A percentile compares a stretch with the other conserved stretches of the same genome.
phyloP scores from a whole-genome alignment of 2,113 vertebrate genomes.

The Clarias magur region DNA sequence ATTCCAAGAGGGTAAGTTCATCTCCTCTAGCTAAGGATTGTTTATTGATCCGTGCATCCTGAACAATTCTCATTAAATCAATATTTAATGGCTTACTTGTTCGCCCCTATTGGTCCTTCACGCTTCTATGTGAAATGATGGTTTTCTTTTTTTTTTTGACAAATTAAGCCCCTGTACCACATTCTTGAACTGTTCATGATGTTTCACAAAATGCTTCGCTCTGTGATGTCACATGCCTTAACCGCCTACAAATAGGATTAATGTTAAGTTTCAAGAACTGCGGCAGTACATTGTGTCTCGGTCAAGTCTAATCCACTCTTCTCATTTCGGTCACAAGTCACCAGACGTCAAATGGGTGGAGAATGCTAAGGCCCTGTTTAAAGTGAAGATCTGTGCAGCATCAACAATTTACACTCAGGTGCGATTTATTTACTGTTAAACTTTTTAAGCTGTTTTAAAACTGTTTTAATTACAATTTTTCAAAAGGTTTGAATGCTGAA shows the following conservation, averaged over 20 bases:
- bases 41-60: background rate
- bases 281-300: background rate
- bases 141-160: background rate
- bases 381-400: slow-evolving; percentile 84
- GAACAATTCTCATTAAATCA: background rate
- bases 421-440: slow-evolving; percentile 34
- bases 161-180: background rate
- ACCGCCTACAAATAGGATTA: too few species aligned
- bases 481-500: background rate
- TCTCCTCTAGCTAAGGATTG: too few species aligned
- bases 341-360: slow-evolving; percentile 94
- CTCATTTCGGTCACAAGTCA: slow-evolving; percentile 58
- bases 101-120: background rate
- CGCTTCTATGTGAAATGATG: background rate
- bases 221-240: too few species aligned
- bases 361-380: slow-evolving; percentile 88
- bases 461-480: background rate
- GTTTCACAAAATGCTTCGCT: too few species aligned
- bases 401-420: slow-evolving; percentile 95
- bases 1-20: slow-evolving; percentile 79
- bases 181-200: too few species aligned
- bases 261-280: too few species aligned
- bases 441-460: background rate
- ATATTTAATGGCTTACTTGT: background rate
- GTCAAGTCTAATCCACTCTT: background rate